These are phyloP conservation scores for Mormyrops attenuatus DNA, from an alignment of 2,797 vertebrate species.

Conservation along the genomic window DNA sequence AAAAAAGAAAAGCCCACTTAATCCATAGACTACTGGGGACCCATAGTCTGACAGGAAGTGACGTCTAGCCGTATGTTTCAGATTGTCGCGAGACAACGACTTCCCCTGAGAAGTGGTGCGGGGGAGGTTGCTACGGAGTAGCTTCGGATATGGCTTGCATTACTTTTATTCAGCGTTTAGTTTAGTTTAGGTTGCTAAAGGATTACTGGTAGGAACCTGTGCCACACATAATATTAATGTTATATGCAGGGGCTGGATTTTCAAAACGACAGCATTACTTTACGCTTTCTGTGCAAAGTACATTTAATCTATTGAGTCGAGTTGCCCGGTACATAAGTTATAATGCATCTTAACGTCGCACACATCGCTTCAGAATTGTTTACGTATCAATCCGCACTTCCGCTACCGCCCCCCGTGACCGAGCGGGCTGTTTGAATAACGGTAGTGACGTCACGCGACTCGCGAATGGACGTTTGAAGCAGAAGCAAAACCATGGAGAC, in stretches of 20 bases:
- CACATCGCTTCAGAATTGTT: not conserved
- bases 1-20: not conserved
- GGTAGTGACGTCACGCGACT: constrained; percentile 50
- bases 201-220: not conserved
- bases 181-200: not conserved
- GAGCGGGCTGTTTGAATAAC: constrained; percentile 54
- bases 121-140: not conserved
- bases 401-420: not conserved
- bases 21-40: too few relatives aligned
- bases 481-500: not conserved
- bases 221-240: not conserved
- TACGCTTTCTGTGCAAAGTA: not conserved
- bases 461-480: not conserved
- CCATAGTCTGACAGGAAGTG: not conserved
- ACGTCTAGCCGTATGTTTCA: not conserved
- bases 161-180: not conserved
- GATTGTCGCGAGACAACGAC: not conserved
- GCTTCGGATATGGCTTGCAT: not conserved
- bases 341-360: not conserved
- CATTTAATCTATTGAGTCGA: not conserved
- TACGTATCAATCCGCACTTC: not conserved
- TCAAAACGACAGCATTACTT: not conserved
- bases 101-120: not conserved
- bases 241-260: not conserved
- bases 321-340: not conserved